Base-by-base conservation (phyloP, 2,797 vertebrate genomes). In the Pterois miles region DNA sequence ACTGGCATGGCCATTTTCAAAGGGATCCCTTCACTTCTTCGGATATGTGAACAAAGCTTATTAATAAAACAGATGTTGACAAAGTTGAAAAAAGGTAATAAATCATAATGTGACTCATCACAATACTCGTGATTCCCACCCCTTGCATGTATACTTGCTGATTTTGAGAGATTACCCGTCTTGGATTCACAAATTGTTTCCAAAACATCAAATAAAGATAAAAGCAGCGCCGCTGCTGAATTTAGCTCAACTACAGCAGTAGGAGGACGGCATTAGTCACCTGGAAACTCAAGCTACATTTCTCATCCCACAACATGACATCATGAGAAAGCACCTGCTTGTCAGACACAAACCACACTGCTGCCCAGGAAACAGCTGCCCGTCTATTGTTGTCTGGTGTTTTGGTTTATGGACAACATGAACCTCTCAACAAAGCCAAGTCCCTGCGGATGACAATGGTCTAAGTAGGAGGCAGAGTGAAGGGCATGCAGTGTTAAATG, bases 301-400 rank as follows among this genome's bases (percentile, higher is more conserved):
- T 16, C 22, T 60, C 63, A 31, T 63, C 63, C 69, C 23, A 54
- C 20, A 59, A 80, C 71, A 73, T 88, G 71, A 90, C 85, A 76
- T 92, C 85, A 88, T 82, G 81, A 88, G 79, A 92, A 90, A 83
- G 71, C 90, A 93, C 89, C 88, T 89, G 84, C 62, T 81, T 68
- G 40, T 14, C 43, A 76, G 71, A 84, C 74, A 84, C 72, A 81
- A 80, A 83, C 80, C 80, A 71, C 77, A 72, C 80, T 64, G 78
- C 53, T 89, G 86, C 76, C 87, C 80, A 92, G 90, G 91, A 93
- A 92, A 93, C 88, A 93, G 88, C 88, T 88, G 90, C 70, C 76
- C 50, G 48, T 56, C 77, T 78, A 89, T 92, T 93, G 90, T 93
- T 86, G 84, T 92, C 90, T 92, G 78, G 73, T 88, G 80, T 90